Percentiles rank a stretch among this genome's conserved stretches.
Conservation (phyloP, 2,888 invertebrate species). For the Pollenia labialis region DNA sequence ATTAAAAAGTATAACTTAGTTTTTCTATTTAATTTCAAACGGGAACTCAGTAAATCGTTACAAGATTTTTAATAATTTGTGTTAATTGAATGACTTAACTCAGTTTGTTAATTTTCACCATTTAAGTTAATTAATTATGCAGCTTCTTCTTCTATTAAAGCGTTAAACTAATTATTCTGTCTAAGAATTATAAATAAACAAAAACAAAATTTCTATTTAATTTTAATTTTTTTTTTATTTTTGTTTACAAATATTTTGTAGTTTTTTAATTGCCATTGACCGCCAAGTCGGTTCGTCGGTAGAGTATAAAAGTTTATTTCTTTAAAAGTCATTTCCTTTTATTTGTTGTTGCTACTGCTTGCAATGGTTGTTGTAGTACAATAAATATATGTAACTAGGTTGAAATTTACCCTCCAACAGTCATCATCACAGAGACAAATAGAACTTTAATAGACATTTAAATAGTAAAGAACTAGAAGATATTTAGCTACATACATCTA, state of each 20-base stretch:
- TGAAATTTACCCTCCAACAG: constrained; percentile 66
- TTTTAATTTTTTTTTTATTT: neutral
- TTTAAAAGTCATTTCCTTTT: constrained; percentile 71
- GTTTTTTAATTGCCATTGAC: constrained; percentile 73
- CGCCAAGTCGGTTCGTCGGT: constrained; percentile 69
- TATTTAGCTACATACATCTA: constrained; percentile 1
- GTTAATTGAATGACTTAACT: constrained; percentile 35
- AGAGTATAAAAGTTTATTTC: constrained; percentile 56
- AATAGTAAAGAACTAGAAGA: constrained; percentile 10
- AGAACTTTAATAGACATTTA: constrained; percentile 23
- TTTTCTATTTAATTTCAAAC: too few species aligned
- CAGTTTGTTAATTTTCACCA: neutral
- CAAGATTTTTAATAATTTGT: neutral
- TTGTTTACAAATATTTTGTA: constrained; percentile 3
- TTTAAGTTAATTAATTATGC: constrained; percentile 48
- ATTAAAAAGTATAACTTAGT: too few species aligned
- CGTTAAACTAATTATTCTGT: neutral
- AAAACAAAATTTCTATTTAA: neutral
- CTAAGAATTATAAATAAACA: constrained; percentile 28
- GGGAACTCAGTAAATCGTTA: neutral
- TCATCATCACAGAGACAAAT: constrained; percentile 38
- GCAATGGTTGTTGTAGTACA: constrained; percentile 5
- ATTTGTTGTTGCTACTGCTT: constrained; percentile 25
- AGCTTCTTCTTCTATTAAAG: constrained; percentile 5
- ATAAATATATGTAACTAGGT: constrained; percentile 64